Base-by-base conservation (phyloP, 2,797 vertebrate species). In the Gallinago nigripennis region DNA sequence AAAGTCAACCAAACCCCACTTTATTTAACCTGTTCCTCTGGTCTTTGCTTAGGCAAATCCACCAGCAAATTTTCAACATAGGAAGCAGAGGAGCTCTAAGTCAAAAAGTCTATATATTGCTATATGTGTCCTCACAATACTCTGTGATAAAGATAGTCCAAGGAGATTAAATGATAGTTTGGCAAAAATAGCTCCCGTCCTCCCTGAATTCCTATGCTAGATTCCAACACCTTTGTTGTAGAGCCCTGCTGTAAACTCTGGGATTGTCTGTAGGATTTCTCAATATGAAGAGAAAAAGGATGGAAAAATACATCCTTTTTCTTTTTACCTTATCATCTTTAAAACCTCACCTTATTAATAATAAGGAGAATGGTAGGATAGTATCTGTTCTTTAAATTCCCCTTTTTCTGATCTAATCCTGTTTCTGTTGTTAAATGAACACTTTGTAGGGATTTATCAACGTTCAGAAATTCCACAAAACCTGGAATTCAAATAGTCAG, bases 91-190 rank as follows among this genome's bases (percentile, higher is more conserved):
- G 64, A 91, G 33, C 48, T 77, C 35, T 65, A 68, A 80, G 31
- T 41, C 17, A 72, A 58, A 82, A 73, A 46, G 27, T 11, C 43
- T 93, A 1, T 86, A 81, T 53, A 65, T 70, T 86, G 27, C 80
- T 80, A 8, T 87, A 75, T 60, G 66, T 80, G 37, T 82, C 51
- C 35, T 86, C 85, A 46, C 75, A 85, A 60, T 82, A 63, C 71
- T 84, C 33, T 54, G 5, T 11, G 73, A 86, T 46, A 93, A 94
- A 97, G 83, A 92, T 92, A 96, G 70, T 64, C 48, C 61, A 77
- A 72, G 65, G 41, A 83, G 87, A 88, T 92, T 72, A 57, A 83
- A 75, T 90, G 41, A 72, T 85, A 72, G 9, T 73, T 92, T 66
- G 50, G 46, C 71, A 86, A 64, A 92, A 94, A 95, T 90, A 96